phyloP scores from a whole-genome alignment of 2,888 invertebrate genomes.

The Ariolimax columbianus region DNA sequence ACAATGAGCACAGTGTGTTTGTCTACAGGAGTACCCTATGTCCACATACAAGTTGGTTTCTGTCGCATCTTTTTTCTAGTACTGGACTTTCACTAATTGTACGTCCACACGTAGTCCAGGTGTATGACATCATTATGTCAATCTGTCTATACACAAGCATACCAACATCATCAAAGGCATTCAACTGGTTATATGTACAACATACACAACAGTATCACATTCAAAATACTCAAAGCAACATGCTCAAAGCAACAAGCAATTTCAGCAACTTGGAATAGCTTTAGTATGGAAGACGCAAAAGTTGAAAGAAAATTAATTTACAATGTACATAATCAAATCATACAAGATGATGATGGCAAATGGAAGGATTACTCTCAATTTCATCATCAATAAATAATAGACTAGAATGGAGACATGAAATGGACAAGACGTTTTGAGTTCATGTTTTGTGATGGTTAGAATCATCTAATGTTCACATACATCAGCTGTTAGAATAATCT shows the following conservation, averaged over 20 bases:
- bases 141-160: neutral
- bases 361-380: neutral
- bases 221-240: neutral
- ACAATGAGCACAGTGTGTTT: no score
- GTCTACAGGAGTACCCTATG: no score
- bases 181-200: neutral
- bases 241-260: neutral
- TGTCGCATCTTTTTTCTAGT: neutral
- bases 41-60: no score
- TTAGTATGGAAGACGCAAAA: constrained; percentile 31
- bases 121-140: neutral
- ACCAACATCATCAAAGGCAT: neutral
- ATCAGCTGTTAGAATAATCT: no score
- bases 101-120: neutral
- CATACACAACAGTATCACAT: neutral
- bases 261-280: constrained; percentile 31
- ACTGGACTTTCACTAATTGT: neutral
- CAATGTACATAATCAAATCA: no score
- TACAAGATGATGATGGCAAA: no score
- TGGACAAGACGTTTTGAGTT: neutral
- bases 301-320: neutral
- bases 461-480: no score
- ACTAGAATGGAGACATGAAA: neutral
- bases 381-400: constrained; percentile 1
- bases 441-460: neutral